Evolutionary conservation across 2,888 invertebrate species (phyloP).

Genomic region (Dyspetes luteomarginatus): DNA sequence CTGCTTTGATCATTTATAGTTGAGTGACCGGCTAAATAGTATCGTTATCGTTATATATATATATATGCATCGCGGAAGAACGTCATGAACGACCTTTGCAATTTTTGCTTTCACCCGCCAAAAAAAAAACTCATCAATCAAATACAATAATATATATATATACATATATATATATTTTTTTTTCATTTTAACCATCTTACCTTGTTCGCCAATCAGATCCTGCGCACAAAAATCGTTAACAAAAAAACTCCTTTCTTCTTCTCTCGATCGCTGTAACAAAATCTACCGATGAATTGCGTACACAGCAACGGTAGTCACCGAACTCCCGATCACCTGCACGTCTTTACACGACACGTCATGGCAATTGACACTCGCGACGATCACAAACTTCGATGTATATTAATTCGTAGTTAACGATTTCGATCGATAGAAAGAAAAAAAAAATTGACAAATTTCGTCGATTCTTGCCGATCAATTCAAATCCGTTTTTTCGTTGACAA

Average conservation of each 20-base stretch:
- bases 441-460: not conserved
- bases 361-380: constrained; percentile 40
- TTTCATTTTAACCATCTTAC: constrained; percentile 26
- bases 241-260: constrained; percentile 15
- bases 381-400: constrained; percentile 34
- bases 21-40: constrained; percentile 53
- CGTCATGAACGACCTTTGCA: not conserved
- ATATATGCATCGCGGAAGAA: not conserved
- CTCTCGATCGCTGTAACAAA: not conserved
- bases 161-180: no score
- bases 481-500: not conserved
- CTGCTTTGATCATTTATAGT: constrained; percentile 39
- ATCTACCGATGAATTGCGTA: not conserved
- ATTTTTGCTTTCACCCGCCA: not conserved
- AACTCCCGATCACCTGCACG: constrained; percentile 62
- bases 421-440: not conserved
- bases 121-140: no score
- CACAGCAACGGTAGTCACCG: constrained; percentile 27
- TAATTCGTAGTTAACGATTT: no score
- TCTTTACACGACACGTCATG: constrained; percentile 62
- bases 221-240: constrained; percentile 33
- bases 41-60: constrained; percentile 2
- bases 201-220: constrained; percentile 22
- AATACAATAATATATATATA: no score
- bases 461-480: constrained; percentile 17